These are phyloP conservation scores for Latrodectus hesperus DNA, from an alignment of 2,888 invertebrate genomes.

Conservation along the genomic window DNA sequence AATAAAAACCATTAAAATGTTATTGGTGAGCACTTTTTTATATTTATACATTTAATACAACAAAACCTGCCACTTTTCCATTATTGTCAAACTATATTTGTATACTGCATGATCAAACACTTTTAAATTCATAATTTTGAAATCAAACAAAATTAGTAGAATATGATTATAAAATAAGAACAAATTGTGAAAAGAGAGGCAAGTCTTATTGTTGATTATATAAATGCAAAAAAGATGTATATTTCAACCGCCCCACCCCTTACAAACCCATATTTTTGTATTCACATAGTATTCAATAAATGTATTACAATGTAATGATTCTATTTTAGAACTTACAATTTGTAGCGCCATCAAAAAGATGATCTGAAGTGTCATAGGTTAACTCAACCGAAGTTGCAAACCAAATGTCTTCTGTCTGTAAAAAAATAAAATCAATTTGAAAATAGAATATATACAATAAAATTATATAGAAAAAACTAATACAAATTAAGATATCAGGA, in stretches of 20 bases:
- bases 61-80: too few species aligned
- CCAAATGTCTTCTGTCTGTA: constrained; percentile 32
- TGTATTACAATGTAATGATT: too few species aligned
- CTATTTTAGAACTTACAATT: constrained; percentile 25
- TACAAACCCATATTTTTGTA: too few species aligned
- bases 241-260: too few species aligned
- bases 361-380: constrained; percentile 49
- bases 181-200: not conserved
- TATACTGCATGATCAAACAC: too few species aligned
- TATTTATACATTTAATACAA: too few species aligned
- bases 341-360: constrained; percentile 55
- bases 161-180: constrained; percentile 3
- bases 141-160: not conserved
- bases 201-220: not conserved
- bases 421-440: constrained; percentile 5
- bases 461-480: too few species aligned
- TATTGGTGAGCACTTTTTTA: too few species aligned
- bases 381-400: constrained; percentile 49
- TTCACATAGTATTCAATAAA: too few species aligned
- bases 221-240: not conserved
- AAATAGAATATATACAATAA: not conserved
- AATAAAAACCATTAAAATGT: too few species aligned
- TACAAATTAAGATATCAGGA: too few species aligned
- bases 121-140: not conserved
- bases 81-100: too few species aligned